Base-by-base conservation (phyloP, 2,113 vertebrate genomes). In the Mus spicilegus region DNA sequence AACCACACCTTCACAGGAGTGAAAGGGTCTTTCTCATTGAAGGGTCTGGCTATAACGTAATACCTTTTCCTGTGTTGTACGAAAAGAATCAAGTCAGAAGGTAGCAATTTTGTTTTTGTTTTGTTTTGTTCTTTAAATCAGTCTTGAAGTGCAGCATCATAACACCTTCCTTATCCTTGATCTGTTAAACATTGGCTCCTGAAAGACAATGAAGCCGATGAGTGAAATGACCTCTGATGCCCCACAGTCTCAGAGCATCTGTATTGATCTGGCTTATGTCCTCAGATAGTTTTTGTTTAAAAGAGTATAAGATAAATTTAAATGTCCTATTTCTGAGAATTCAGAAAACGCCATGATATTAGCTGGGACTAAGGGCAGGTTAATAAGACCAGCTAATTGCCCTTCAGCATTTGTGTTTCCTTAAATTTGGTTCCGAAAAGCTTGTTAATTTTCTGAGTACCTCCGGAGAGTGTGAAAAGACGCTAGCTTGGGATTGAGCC, bases 391-490 rank as follows among this genome's bases (percentile, higher is more conserved):
- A 93, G 58, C n/a, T 93, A 89, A 94, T 88, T 89, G 54, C 24
- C 73, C 76, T 90, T 93, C 4, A 28, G 72, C 39, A 22, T 93
- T 89, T 30, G 14, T 24, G 49, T 92, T 81, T 91, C 87, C 82
- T 95, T 93, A 88, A 36, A 61, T 88, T 92, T 93, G 84, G 11
- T 26, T 49, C 51, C 81, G 36, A 73, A 51, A 61, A 67, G 36
- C 75, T 70, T 81, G n/a, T 94, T 93, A 51, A 82, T 51, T 96
- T 95, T 61, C 51, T 26, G 93, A 91, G 86, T 72, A 76, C 54
- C 65, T 87, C 39, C 77, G 56, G 12, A 61, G 28, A 85, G 30
- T 56, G 82, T 56, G 20, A 75, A 75, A 75, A 89, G 63, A 58
- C 4, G 82, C 75, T 51, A n/a, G 84, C 84, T 88, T 75, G 22